Evolutionary conservation across 1,140 invertebrate species (phyloP), one percentile per base, ranked within the genome.

Genomic region (Neomicropteryx cornuta): DNA sequence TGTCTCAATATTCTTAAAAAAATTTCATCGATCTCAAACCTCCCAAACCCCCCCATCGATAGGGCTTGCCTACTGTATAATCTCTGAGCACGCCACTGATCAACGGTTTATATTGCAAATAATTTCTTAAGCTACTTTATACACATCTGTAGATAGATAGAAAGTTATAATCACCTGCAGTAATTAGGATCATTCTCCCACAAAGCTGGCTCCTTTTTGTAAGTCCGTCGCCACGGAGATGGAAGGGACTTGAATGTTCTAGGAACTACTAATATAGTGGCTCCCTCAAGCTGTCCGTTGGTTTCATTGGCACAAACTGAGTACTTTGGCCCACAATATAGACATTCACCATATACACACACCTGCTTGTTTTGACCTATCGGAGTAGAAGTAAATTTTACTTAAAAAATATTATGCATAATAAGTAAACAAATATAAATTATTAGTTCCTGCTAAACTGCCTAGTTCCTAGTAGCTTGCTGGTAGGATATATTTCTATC

Each of bases 211-310:
- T 77, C 76, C 32, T 75, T 70, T 46, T 74, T 83, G 53, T 96
- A 97, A 2, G 86, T 89, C 37, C 91, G 64, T 51, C 83, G 79
- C 91, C 91, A 97, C 1, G 91, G 91, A 50, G 87, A 87, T 31
- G 79, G 73, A 50, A 79, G 69, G 46, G 77, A 77, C 47, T 73
- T 73, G 28, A 84, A 71, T 39, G 72, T 66, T 21, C 73, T 68
- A 5, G 88, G 83, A 43, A 95, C 62, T 73, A 86, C 83, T 21
- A 92, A 72, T 39, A 92, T 83, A 8, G 90, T 59, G n/a, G 84
- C 78, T 8, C 91, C 91, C 68, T 90, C 87, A 36, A 87, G 62
- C 45, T 79, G 60, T 44, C 76, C 56, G 44, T 75, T 69, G 8
- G 72, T 68, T 35, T 79, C 66, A n/a, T n/a, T n/a, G 2, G 75